A percentile compares a stretch with the other conserved stretches of the same genome.
phyloP scores from a whole-genome alignment of 2,888 invertebrate genomes.

The Ophion slaviceki region DNA sequence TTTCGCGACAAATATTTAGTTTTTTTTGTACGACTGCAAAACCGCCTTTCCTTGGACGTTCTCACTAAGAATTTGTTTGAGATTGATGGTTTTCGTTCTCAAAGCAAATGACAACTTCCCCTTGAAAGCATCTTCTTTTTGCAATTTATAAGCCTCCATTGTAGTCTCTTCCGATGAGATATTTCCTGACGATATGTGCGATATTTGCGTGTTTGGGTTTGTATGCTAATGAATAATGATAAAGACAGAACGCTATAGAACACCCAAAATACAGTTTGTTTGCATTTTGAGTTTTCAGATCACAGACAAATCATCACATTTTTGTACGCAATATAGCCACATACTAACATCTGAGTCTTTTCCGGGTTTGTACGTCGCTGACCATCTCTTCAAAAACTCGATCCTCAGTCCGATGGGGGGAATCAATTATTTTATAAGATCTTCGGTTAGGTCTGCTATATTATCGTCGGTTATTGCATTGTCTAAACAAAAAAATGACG shows the following conservation, averaged over 20 bases:
- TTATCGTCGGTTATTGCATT: no score
- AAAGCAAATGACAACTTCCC: conserved; percentile 23
- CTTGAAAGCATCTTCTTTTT: background rate
- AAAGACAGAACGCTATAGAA: conserved; percentile 4
- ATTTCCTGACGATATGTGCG: conserved; percentile 2
- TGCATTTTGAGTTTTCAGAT: background rate
- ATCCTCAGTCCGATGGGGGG: no score
- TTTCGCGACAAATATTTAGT: conserved; percentile 14
- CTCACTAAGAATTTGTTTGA: conserved; percentile 1
- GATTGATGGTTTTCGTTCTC: conserved; percentile 15
- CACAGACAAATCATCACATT: background rate
- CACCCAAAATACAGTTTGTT: conserved; percentile 7
- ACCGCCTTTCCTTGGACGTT: conserved; percentile 9
- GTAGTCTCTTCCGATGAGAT: conserved; percentile 8
- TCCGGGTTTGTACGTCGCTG: no score
- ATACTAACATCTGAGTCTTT: no score
- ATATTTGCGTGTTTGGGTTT: background rate
- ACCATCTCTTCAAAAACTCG: no score
- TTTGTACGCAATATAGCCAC: background rate
- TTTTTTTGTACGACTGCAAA: conserved; percentile 27
- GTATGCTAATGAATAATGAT: background rate
- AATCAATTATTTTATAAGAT: no score
- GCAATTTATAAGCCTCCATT: background rate
- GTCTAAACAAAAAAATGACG: no score
- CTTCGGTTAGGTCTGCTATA: no score